phyloP scores from a whole-genome alignment of 1,140 invertebrate species.

The Pomacea maculata region DNA sequence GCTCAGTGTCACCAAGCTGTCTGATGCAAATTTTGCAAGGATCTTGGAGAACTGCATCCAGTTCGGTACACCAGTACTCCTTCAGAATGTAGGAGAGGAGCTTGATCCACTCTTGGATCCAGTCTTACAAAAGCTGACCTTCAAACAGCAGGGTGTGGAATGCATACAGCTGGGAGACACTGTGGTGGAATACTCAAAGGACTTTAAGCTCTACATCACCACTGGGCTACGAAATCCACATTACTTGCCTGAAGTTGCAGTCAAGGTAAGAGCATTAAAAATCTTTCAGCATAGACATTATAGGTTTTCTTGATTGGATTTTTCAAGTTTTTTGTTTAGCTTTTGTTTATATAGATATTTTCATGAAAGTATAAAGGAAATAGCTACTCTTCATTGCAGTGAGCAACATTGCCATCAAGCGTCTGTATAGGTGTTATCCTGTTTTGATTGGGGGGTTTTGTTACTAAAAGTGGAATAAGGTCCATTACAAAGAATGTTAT shows the following conservation, averaged over 20 bases:
- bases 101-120: conserved; percentile 65
- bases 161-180: conserved; percentile 64
- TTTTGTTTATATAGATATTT: not conserved
- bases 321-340: not conserved
- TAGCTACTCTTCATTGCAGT: not conserved
- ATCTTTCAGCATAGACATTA: not conserved
- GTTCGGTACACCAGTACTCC: conserved; percentile 64
- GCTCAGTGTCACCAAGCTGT: conserved; percentile 50
- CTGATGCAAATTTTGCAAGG: conserved; percentile 53
- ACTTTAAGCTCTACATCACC: conserved; percentile 62
- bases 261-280: conserved; percentile 44
- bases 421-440: not conserved
- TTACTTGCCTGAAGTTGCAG: conserved; percentile 58
- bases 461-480: too few relatives aligned
- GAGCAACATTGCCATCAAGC: too few relatives aligned
- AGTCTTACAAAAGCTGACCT: conserved; percentile 63
- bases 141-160: conserved; percentile 65
- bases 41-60: conserved; percentile 64
- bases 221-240: conserved; percentile 59
- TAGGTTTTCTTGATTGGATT: not conserved
- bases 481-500: too few relatives aligned
- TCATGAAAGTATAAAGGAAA: not conserved
- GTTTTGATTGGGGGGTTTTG: not conserved
- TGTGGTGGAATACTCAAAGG: conserved; percentile 62
- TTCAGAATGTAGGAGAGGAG: conserved; percentile 66